phyloP scores from a whole-genome alignment of 2,797 vertebrate genomes.

The Glossophaga mutica region DNA sequence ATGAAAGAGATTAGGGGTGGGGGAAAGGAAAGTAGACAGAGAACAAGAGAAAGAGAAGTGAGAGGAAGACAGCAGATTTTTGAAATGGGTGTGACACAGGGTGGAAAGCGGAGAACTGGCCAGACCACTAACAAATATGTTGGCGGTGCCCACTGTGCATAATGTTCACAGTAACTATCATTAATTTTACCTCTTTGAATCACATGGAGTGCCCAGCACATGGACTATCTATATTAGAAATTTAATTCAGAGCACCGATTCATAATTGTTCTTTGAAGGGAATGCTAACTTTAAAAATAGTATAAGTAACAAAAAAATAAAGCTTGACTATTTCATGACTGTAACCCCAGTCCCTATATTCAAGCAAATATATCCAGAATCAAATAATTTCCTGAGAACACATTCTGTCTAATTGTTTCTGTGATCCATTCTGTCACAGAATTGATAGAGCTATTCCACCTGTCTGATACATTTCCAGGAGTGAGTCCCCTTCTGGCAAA shows the following conservation, averaged over 20 bases:
- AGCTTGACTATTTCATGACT: neutral
- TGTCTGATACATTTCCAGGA: neutral
- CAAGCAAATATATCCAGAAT: slow-evolving; percentile 29
- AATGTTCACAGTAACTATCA: neutral
- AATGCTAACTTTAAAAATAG: slow-evolving; percentile 18
- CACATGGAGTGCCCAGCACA: neutral
- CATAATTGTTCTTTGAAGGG: neutral
- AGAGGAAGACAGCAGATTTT: neutral
- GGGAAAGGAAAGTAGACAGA: neutral
- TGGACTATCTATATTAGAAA: neutral
- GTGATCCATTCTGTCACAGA: neutral
- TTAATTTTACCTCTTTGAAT: neutral
- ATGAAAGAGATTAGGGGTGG: neutral
- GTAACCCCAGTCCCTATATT: neutral
- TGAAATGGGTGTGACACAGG: neutral
- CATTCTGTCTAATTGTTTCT: slow-evolving; percentile 25
- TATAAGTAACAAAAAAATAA: neutral
- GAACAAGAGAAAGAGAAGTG: neutral
- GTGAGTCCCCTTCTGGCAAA: neutral
- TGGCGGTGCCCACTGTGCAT: neutral
- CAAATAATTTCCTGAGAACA: slow-evolving; percentile 32
- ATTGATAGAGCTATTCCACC: neutral
- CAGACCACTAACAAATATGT: neutral
- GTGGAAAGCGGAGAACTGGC: neutral
- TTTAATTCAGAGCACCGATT: neutral